Conservation (phyloP, 2,888 invertebrate genomes). For the Cosmia trapezina region DNA sequence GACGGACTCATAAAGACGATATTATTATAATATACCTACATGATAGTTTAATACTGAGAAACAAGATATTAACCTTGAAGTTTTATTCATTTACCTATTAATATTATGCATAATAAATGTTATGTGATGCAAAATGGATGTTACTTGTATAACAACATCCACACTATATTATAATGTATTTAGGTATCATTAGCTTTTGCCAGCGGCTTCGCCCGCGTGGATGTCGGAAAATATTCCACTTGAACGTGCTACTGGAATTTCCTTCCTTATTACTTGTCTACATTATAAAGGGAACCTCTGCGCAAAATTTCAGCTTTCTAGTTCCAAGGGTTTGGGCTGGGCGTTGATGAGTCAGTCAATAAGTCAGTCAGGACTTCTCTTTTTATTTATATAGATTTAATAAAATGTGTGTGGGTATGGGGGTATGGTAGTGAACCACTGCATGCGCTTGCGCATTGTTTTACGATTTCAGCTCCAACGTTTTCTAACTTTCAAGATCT, state of each 20-base stretch:
- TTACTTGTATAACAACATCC: slow-evolving; percentile 10
- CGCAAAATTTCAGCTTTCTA: too few relatives aligned
- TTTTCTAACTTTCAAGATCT: neutral
- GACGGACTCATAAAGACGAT: slow-evolving; percentile 8
- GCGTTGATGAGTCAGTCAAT: too few relatives aligned
- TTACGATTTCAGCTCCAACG: neutral
- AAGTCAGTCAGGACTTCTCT: too few relatives aligned
- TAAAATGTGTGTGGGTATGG: neutral
- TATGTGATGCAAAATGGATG: slow-evolving; percentile 13
- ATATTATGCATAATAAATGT: slow-evolving; percentile 5
- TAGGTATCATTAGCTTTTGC: too few relatives aligned
- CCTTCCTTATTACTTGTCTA: too few relatives aligned
- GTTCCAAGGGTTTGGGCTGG: too few relatives aligned
- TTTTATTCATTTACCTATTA: slow-evolving; percentile 12
- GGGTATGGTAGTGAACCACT: neutral
- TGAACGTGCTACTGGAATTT: too few relatives aligned
- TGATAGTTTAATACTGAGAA: slow-evolving; percentile 12
- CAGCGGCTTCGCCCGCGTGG: too few relatives aligned
- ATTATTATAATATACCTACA: neutral
- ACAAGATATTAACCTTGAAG: slow-evolving; percentile 28
- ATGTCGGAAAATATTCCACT: too few relatives aligned
- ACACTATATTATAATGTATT: slow-evolving; percentile 12
- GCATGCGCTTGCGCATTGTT: neutral
- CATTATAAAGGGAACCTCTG: too few relatives aligned
- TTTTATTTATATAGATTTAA: too few relatives aligned